A percentile compares a stretch with the other conserved stretches of the same genome.
Conservation (phyloP, 2,113 vertebrate genomes). For the Melanocharis versteri region DNA sequence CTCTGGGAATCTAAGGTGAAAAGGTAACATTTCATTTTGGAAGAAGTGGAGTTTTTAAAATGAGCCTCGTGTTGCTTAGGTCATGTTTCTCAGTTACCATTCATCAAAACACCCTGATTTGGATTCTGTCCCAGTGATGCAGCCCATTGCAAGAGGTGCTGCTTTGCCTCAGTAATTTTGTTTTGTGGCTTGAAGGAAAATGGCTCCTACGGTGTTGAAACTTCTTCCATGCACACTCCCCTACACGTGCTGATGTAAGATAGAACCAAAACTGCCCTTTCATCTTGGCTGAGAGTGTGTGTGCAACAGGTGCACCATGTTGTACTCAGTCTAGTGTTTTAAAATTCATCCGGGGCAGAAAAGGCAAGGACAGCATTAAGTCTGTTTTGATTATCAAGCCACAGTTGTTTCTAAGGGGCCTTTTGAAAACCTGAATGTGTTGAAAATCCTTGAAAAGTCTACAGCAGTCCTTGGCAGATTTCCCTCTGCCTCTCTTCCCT, state of each 20-base stretch:
- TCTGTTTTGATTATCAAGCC: neutral
- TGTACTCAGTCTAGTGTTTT: neutral
- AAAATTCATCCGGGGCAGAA: neutral
- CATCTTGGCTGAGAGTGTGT: rapidly evolving
- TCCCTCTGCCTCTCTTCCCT: neutral
- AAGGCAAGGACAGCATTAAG: neutral
- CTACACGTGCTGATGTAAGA: neutral
- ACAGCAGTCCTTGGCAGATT: neutral
- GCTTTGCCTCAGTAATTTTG: neutral
- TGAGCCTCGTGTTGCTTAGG: neutral
- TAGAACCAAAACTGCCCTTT: neutral
- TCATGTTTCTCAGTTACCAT: neutral
- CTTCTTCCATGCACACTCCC: neutral
- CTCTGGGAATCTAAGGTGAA: neutral
- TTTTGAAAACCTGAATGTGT: neutral
- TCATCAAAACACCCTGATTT: neutral
- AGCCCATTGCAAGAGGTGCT: neutral
- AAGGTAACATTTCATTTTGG: neutral
- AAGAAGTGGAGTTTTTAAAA: neutral
- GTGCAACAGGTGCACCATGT: neutral
- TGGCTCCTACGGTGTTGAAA: neutral
- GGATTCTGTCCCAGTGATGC: neutral
- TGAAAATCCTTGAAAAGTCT: neutral
- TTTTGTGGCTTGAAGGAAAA: neutral
- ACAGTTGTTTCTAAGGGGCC: neutral